phyloP scores from a whole-genome alignment of 2,113 vertebrate genomes.

The Regulus satrapa region DNA sequence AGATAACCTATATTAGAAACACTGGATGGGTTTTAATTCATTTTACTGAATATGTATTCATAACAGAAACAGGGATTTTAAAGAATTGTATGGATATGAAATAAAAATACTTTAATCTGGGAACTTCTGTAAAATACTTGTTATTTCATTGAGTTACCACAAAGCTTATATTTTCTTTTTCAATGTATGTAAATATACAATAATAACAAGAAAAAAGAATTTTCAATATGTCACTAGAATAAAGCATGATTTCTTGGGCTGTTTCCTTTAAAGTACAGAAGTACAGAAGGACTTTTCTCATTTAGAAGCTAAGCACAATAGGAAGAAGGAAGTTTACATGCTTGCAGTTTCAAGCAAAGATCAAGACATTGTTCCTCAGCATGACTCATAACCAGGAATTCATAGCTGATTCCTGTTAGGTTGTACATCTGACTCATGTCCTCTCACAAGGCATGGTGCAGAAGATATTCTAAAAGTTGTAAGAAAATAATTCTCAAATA shows the following conservation, averaged over 20 bases:
- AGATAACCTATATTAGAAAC: background rate
- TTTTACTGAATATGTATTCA: background rate
- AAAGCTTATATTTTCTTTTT: background rate
- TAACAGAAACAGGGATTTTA: background rate
- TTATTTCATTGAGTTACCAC: background rate
- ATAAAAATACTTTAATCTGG: background rate
- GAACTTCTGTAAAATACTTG: background rate
- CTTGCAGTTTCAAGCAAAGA: background rate
- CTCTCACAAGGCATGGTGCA: background rate
- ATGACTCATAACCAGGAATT: constrained; percentile 64
- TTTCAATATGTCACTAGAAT: background rate
- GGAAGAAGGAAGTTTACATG: constrained; percentile 65
- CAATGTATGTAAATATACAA: no score
- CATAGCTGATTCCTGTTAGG: constrained; percentile 48
- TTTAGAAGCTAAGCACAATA: constrained; percentile 21
- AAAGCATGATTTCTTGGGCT: background rate
- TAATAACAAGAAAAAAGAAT: no score
- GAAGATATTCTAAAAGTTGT: background rate
- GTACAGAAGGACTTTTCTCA: constrained; percentile 9
- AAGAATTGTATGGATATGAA: background rate
- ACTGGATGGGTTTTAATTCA: background rate
- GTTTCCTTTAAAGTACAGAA: background rate
- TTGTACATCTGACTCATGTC: constrained; percentile 56
- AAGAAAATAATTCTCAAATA: constrained; percentile 1
- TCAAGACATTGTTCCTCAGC: constrained; percentile 34